These are phyloP conservation scores for Microtus oregoni DNA, from an alignment of 2,113 vertebrate species.

Conservation along the genomic window DNA sequence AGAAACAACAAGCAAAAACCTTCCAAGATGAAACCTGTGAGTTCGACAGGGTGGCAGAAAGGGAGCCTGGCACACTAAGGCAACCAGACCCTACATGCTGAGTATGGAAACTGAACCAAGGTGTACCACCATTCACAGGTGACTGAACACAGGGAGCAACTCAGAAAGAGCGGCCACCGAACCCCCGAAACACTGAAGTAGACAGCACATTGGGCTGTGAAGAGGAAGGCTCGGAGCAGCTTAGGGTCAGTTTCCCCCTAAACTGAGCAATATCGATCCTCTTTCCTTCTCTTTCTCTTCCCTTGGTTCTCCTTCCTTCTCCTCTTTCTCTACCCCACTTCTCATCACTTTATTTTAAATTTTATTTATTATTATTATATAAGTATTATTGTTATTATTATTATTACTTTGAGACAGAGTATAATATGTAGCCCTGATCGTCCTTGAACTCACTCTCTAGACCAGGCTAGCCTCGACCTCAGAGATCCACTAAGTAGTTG, in stretches of 20 bases:
- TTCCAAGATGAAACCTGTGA: not conserved
- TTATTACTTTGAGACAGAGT: not conserved
- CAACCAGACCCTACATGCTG: not conserved
- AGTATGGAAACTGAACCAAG: not conserved
- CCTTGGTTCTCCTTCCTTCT: not conserved
- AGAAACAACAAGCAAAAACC: not conserved
- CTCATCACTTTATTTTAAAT: not conserved
- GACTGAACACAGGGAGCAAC: not conserved
- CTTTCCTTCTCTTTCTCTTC: too few species aligned
- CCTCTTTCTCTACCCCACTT: not conserved
- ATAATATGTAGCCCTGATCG: too few species aligned
- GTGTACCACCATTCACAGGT: not conserved
- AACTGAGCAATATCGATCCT: not conserved
- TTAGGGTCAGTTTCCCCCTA: too few species aligned
- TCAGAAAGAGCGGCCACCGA: fast-evolving
- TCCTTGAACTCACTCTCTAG: not conserved
- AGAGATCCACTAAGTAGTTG: not conserved
- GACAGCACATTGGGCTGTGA: not conserved
- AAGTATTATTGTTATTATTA: not conserved
- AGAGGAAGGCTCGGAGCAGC: not conserved
- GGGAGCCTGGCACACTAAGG: not conserved
- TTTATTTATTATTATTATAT: not conserved
- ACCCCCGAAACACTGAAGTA: not conserved
- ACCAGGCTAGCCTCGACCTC: not conserved
- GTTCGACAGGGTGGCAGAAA: fast-evolving